Percentiles rank a stretch among this genome's conserved stretches.
These are phyloP conservation scores for Bimastos eiseni DNA, from an alignment of 2,888 invertebrate genomes.

Conservation along the genomic window DNA sequence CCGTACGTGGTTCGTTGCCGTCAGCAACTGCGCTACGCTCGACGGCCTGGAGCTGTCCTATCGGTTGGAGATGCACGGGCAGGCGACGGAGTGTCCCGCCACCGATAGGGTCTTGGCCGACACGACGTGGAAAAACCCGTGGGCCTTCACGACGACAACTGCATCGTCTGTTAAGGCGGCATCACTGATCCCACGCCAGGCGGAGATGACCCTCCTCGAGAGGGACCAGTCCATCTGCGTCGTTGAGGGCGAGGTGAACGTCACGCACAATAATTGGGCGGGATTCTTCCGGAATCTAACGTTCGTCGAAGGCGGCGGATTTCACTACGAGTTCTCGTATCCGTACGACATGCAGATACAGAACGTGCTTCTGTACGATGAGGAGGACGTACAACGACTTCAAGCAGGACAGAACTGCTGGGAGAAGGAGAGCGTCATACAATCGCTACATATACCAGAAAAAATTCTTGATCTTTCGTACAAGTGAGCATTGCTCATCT, in stretches of 20 bases:
- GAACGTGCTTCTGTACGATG: conserved; percentile 43
- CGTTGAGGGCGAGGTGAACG: conserved; percentile 38
- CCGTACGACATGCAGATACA: conserved; percentile 39
- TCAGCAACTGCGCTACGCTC: conserved; percentile 40
- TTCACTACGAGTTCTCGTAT: conserved; percentile 39
- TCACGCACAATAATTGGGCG: conserved; percentile 38
- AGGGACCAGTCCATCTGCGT: conserved; percentile 35
- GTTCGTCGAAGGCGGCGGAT: conserved; percentile 37
- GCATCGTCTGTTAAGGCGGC: background rate
- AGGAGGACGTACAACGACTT: conserved; percentile 38
- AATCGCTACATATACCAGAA: conserved; percentile 37
- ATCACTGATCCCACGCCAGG: background rate
- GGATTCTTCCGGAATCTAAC: conserved; percentile 41
- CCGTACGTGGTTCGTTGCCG: conserved; percentile 38
- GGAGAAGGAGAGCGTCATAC: conserved; percentile 42
- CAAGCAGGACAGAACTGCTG: conserved; percentile 39
- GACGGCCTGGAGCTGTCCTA: conserved; percentile 40
- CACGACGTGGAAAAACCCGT: background rate
- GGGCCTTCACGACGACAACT: background rate
- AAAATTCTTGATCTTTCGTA: conserved; percentile 41
- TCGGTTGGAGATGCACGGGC: conserved; percentile 38
- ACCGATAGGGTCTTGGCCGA: background rate
- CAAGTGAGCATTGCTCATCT: conserved; percentile 29
- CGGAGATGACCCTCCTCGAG: background rate
- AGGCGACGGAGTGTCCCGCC: conserved; percentile 33